phyloP scores from a whole-genome alignment of 2,888 invertebrate genomes.

The Scaeva pyrastri region DNA sequence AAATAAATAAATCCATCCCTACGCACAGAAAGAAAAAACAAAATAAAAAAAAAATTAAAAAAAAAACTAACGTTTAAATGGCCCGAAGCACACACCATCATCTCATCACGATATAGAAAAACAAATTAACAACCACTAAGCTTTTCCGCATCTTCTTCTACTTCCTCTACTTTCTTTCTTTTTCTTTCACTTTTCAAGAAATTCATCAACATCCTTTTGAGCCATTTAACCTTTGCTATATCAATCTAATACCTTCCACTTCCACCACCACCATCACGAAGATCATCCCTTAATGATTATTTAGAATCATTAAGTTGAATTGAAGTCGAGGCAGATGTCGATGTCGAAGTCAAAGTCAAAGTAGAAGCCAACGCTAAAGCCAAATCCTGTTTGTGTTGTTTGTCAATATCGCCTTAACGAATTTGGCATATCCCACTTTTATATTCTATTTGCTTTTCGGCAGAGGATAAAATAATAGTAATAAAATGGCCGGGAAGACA shows the following conservation, averaged over 20 bases:
- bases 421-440: slow-evolving; percentile 45
- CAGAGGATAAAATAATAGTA: slow-evolving; percentile 55
- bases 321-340: slow-evolving; percentile 50
- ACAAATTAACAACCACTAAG: slow-evolving; percentile 53
- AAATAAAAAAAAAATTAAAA: neutral
- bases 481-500: slow-evolving; percentile 34
- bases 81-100: neutral
- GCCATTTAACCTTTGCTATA: slow-evolving; percentile 69
- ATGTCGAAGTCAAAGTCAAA: slow-evolving; percentile 2
- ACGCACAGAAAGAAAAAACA: no score
- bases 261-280: neutral
- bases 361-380: slow-evolving; percentile 30
- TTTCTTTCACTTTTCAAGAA: slow-evolving; percentile 17
- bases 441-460: slow-evolving; percentile 53
- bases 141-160: slow-evolving; percentile 6
- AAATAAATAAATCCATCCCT: neutral
- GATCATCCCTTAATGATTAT: slow-evolving; percentile 65
- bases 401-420: slow-evolving; percentile 31
- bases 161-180: neutral
- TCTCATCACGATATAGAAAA: slow-evolving; percentile 17
- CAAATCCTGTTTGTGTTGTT: slow-evolving; percentile 9
- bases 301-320: slow-evolving; percentile 71
- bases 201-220: slow-evolving; percentile 69
- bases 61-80: slow-evolving; percentile 18
- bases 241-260: slow-evolving; percentile 37